Percentiles rank a stretch among this genome's conserved stretches.
These are phyloP conservation scores for Ooceraea biroi DNA, from an alignment of 1,140 invertebrate genomes.

Conservation along the genomic window DNA sequence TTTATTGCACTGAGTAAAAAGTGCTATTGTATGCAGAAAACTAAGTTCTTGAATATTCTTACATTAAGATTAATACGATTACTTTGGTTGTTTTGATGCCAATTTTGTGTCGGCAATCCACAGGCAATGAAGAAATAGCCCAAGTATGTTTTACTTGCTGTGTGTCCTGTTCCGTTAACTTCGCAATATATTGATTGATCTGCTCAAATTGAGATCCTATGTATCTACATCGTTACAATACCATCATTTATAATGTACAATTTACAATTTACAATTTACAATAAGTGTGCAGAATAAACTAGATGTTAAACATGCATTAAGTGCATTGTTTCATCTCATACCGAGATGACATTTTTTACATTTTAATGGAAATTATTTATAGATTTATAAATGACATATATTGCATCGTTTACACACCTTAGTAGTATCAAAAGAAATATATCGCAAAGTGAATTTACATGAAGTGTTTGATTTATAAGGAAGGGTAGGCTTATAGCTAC, in stretches of 20 bases:
- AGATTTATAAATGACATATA: background rate
- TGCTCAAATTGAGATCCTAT: constrained; percentile 17
- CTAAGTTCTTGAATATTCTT: constrained; percentile 9
- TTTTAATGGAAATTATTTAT: background rate
- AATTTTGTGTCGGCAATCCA: background rate
- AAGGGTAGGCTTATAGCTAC: background rate
- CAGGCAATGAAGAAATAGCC: background rate
- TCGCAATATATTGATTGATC: constrained; percentile 30
- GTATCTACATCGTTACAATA: background rate
- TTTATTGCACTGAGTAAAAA: no score
- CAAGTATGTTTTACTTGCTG: background rate
- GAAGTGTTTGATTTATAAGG: background rate
- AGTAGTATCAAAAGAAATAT: background rate
- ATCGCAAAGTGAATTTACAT: background rate
- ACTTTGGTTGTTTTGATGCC: background rate
- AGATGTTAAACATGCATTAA: no score
- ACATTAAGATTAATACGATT: constrained; percentile 43
- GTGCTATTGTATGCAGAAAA: background rate
- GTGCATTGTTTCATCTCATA: no score
- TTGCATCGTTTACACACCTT: constrained; percentile 2
- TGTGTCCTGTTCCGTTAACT: background rate
- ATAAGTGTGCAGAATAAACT: background rate
- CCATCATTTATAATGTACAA: constrained; percentile 12
- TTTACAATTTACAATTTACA: no score
- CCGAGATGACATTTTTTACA: background rate